Conservation (phyloP, 2,888 invertebrate genomes). For the Diaphora mendica region DNA sequence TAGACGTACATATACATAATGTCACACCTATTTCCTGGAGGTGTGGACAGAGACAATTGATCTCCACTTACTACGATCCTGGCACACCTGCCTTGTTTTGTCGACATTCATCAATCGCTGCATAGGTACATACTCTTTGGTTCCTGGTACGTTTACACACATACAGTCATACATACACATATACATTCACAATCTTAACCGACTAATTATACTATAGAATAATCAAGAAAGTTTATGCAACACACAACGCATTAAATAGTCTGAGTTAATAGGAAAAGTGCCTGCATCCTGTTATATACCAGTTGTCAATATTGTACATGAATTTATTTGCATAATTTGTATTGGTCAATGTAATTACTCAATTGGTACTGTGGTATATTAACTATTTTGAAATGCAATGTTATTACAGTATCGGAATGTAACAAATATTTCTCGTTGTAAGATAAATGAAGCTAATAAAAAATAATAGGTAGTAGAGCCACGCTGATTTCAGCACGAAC, state of each 20-base stretch:
- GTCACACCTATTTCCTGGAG: too few relatives aligned
- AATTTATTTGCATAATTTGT: conserved; percentile 10
- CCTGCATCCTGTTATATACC: conserved; percentile 33
- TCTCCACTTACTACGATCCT: too few relatives aligned
- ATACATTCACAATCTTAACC: neutral
- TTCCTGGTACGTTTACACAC: too few relatives aligned
- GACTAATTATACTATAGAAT: neutral
- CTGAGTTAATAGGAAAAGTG: conserved; percentile 31
- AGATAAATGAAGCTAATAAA: too few relatives aligned
- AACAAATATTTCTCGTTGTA: neutral
- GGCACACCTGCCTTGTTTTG: too few relatives aligned
- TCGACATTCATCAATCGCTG: too few relatives aligned
- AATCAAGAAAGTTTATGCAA: conserved; percentile 8
- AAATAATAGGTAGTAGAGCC: too few relatives aligned
- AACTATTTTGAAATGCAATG: neutral
- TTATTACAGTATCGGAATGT: neutral
- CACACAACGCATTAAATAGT: conserved; percentile 1
- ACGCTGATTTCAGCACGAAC: too few relatives aligned
- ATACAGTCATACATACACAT: too few relatives aligned
- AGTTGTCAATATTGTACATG: conserved; percentile 25
- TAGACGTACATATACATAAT: too few relatives aligned
- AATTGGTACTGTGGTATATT: neutral
- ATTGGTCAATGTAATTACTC: neutral
- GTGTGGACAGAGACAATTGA: too few relatives aligned
- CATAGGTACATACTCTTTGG: too few relatives aligned